These are phyloP conservation scores for Fukomys damarensis DNA, from an alignment of 2,113 vertebrate genomes.

Conservation along the genomic window DNA sequence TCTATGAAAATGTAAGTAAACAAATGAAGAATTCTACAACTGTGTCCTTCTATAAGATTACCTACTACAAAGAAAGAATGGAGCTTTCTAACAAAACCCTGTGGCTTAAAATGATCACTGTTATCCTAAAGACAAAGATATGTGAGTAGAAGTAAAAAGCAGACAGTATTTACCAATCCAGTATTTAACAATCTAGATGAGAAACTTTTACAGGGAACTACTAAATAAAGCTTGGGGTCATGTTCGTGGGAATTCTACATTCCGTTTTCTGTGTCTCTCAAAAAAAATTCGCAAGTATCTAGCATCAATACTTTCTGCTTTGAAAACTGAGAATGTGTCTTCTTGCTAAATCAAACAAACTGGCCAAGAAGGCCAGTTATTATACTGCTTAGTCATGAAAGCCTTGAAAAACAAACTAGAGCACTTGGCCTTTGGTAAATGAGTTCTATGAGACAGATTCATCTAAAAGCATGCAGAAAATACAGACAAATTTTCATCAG, in stretches of 20 bases:
- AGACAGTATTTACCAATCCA: not conserved
- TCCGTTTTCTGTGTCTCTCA: not conserved
- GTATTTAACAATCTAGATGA: not conserved
- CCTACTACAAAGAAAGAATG: not conserved
- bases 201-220: not conserved
- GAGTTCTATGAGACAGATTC: not conserved
- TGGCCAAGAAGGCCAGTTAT: not conserved
- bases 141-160: not conserved
- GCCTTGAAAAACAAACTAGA: not conserved
- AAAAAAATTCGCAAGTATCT: not conserved
- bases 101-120: not conserved
- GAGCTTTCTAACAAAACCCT: not conserved
- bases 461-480: not conserved
- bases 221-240: too few species aligned
- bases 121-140: not conserved
- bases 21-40: not conserved
- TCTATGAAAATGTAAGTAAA: not conserved
- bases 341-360: not conserved
- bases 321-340: not conserved
- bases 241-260: not conserved
- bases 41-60: not conserved
- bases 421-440: not conserved
- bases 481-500: not conserved
- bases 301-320: not conserved
- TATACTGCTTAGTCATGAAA: accelerated